Percentiles rank a stretch among this genome's conserved stretches.
Conservation (phyloP, 2,113 vertebrate species). For the Dipodomys stephensi region DNA sequence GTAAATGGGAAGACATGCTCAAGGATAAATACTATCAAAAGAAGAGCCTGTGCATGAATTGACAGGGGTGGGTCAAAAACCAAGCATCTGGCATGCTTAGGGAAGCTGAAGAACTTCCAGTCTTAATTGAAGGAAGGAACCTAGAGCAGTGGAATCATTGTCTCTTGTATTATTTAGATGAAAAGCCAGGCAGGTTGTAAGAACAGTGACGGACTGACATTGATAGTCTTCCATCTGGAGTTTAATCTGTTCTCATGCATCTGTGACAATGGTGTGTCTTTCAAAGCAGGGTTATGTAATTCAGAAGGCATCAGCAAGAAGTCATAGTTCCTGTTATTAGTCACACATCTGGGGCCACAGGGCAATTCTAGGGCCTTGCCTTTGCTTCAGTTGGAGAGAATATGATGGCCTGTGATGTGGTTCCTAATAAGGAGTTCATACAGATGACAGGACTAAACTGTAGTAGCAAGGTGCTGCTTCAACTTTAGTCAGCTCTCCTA, state of each 20-base stretch:
- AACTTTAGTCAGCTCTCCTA: not conserved
- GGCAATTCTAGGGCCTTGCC: not conserved
- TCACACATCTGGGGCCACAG: constrained; percentile 1
- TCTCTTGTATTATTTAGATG: not conserved
- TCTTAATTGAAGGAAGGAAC: constrained; percentile 29
- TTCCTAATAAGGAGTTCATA: not conserved
- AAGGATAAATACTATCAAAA: constrained; percentile 14
- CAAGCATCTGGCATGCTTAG: not conserved
- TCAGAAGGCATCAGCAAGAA: constrained; percentile 44
- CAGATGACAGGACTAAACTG: not conserved
- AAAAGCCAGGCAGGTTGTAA: constrained; percentile 40
- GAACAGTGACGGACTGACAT: constrained; percentile 49
- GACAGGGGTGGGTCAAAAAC: not conserved
- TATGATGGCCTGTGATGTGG: not conserved
- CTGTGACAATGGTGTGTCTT: constrained; percentile 24
- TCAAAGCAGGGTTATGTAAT: not conserved
- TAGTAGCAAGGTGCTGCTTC: not conserved
- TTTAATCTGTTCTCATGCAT: constrained; percentile 22
- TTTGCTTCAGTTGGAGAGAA: constrained; percentile 55
- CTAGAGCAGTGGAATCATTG: not conserved
- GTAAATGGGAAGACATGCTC: not conserved
- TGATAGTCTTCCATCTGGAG: constrained; percentile 55
- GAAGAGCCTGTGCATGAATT: not conserved
- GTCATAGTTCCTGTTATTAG: constrained; percentile 18
- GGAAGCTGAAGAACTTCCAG: not conserved